phyloP scores from a whole-genome alignment of 2,888 invertebrate genomes.

The Punctoribates punctum region DNA sequence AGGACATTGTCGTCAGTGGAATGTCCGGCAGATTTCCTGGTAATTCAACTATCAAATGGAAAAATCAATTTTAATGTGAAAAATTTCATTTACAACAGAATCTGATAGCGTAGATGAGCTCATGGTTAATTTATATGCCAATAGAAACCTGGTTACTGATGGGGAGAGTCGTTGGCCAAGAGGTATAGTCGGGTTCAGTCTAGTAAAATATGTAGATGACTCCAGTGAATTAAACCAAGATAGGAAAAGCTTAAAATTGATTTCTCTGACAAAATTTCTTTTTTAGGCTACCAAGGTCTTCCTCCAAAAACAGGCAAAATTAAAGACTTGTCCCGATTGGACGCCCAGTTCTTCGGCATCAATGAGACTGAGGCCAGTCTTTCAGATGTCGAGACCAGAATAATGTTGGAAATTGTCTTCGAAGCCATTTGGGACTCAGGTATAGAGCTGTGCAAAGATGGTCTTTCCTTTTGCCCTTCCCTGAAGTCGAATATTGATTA shows the following conservation, averaged over 20 bases:
- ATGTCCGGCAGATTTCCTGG: conserved; percentile 14
- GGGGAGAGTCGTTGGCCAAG: conserved; percentile 80
- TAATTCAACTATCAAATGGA: too few species aligned
- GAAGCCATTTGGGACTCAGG: conserved; percentile 41
- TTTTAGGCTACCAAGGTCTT: conserved; percentile 66
- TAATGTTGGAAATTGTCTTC: conserved; percentile 31
- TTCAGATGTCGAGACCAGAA: conserved; percentile 58
- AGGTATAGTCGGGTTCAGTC: too few species aligned
- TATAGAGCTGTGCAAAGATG: too few species aligned
- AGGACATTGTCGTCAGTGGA: conserved; percentile 13
- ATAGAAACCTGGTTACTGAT: conserved; percentile 86
- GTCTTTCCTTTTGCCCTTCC: too few species aligned
- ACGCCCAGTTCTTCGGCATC: conserved; percentile 83
- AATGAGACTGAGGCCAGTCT: conserved; percentile 63
- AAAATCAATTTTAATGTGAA: too few species aligned
- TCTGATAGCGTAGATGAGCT: conserved; percentile 87
- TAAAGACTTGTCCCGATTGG: conserved; percentile 73
- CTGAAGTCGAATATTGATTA: too few species aligned
- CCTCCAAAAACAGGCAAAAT: conserved; percentile 66
- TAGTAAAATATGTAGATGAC: too few species aligned
- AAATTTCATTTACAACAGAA: too few species aligned
- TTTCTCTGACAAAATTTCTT: too few species aligned
- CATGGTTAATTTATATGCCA: conserved; percentile 79
- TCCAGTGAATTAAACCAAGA: too few species aligned
- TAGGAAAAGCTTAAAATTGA: too few species aligned